These are phyloP conservation scores for Gymnarchus niloticus DNA, from an alignment of 2,113 vertebrate genomes.

Conservation along the genomic window DNA sequence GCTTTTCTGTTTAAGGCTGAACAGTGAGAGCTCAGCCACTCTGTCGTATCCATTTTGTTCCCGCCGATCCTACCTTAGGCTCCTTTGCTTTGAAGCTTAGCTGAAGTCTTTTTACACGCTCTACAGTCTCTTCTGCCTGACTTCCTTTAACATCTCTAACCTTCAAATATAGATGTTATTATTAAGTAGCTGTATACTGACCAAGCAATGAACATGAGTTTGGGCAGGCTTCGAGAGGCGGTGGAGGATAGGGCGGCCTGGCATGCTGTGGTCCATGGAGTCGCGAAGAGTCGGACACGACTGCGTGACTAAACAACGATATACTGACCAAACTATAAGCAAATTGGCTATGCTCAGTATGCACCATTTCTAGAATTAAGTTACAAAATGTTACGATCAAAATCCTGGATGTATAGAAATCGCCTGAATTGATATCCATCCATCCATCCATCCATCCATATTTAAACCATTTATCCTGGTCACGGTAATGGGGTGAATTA, in stretches of 20 bases:
- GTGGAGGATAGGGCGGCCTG: too few species aligned
- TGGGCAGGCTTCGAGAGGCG: too few species aligned
- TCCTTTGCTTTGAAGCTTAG: neutral
- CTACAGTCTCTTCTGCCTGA: neutral
- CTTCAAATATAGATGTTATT: neutral
- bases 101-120: conserved; percentile 2
- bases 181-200: neutral
- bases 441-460: too few species aligned
- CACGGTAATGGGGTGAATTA: too few species aligned
- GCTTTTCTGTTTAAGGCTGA: neutral
- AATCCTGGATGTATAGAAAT: neutral
- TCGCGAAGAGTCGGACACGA: too few species aligned
- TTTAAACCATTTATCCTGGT: too few species aligned
- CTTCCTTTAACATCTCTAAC: neutral
- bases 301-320: too few species aligned
- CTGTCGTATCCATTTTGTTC: neutral
- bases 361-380: neutral
- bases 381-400: neutral
- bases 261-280: too few species aligned
- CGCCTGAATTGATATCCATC: neutral
- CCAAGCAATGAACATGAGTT: neutral
- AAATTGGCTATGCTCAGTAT: neutral
- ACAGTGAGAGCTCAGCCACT: neutral
- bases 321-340: neutral
- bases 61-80: neutral